Evolutionary conservation across 2,797 vertebrate genomes (phyloP), one percentile per base, ranked within the genome.

Genomic region (Enteromius mattozi): DNA sequence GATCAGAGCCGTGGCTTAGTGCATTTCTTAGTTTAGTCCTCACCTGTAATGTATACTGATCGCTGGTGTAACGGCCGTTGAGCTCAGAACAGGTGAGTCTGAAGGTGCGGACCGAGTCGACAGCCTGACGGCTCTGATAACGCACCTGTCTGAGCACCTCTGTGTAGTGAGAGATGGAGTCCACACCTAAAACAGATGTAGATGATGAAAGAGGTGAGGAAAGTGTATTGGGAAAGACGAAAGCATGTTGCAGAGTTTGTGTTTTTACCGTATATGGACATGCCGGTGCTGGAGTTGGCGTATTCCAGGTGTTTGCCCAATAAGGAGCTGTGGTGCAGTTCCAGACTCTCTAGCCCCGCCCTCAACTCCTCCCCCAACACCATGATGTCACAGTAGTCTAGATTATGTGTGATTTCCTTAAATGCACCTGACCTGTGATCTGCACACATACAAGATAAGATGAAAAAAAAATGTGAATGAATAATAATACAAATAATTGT

Each of bases 351-450:
- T 78, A 94, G 92, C 27, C 94, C 94, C 1, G 95, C 94, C 83
- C 93, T 93, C 72, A 99, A 90, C 91, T 98, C 97, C 86, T 97
- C 92, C 1, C 96, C 98, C 88, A 96, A 91, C 9, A 99, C 96
- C 92, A 98, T 91, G 89, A 99, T 90, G 78, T 99, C 98, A 93
- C 98, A 99, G 92, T 98, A 99, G 92, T 99, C 98, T 92, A 99
- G 91, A 90, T 96, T 98, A 91, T 99, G 97, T 71, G 97, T 95
- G 89, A 96, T 96, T 93, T 98, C 97, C 88, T 98, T 96, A 86
- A 96, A 88, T 51, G 95, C 84, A 13, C 93, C 91, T 1, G 95
- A 89, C 61, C 94, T 94, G 83, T 79, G 93, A 69, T 86, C 97
- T 99, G 80, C 87, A 89, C 27, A 94, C 94, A 91, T 12, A 81